Evolutionary conservation across 2,797 vertebrate species (phyloP).

Genomic region (Triplophysa bombifrons): DNA sequence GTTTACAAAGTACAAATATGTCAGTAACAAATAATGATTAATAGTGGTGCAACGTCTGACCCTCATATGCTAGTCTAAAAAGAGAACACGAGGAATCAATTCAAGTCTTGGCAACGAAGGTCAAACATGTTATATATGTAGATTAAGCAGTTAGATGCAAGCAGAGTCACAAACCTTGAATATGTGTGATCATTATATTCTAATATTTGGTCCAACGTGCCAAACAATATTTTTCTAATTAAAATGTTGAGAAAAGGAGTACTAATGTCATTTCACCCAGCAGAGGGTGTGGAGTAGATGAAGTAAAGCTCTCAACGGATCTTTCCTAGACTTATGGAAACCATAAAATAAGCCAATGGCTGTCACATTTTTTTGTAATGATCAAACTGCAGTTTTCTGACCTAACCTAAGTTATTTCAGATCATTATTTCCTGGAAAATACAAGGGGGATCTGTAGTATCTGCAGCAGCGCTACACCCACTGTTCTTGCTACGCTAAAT

Average conservation of each 20-base stretch:
- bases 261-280: background rate
- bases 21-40: no score
- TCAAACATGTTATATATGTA: background rate
- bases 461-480: no score
- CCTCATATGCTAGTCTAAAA: conserved; percentile 6
- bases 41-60: no score
- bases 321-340: background rate
- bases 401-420: no score
- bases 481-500: no score
- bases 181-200: background rate
- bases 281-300: background rate
- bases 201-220: background rate
- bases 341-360: background rate
- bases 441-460: no score
- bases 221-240: background rate
- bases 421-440: no score
- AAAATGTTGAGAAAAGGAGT: background rate
- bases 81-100: conserved; percentile 53
- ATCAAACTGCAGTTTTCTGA: no score
- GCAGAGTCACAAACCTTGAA: background rate
- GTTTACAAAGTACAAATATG: background rate
- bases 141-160: background rate
- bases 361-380: background rate
- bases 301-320: background rate
- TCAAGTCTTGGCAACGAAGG: conserved; percentile 38